phyloP scores from a whole-genome alignment of 2,888 invertebrate species.

The Trissolcus japonicus region DNA sequence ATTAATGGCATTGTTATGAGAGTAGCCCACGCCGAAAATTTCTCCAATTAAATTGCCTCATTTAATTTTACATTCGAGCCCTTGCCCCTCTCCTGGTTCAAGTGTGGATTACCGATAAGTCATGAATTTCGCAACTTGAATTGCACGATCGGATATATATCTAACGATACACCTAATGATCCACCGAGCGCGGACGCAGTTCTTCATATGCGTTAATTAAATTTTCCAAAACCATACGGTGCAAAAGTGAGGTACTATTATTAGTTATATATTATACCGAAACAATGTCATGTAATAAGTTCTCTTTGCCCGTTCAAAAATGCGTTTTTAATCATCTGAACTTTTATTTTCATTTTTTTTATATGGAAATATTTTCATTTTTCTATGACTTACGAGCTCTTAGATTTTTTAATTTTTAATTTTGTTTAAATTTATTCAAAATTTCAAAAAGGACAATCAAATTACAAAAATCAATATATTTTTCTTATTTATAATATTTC shows the following conservation, averaged over 20 bases:
- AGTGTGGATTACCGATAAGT: conserved; percentile 43
- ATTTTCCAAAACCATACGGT: conserved; percentile 29
- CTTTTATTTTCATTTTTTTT: too few relatives aligned
- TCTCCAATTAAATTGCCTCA: conserved; percentile 43
- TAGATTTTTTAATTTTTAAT: too few relatives aligned
- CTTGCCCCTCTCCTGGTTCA: conserved; percentile 6
- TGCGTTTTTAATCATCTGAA: too few relatives aligned
- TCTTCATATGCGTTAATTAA: conserved; percentile 47
- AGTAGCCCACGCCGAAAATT: conserved; percentile 37
- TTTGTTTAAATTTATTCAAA: too few relatives aligned
- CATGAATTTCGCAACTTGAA: conserved; percentile 38
- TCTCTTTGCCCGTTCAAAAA: not conserved
- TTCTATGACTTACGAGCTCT: too few relatives aligned
- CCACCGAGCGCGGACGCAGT: conserved; percentile 2
- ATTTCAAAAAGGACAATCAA: too few relatives aligned
- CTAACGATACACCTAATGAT: conserved; percentile 31
- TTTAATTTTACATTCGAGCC: conserved; percentile 44
- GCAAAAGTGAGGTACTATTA: conserved; percentile 11
- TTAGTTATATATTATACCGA: conserved; percentile 20
- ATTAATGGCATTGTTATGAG: conserved; percentile 38
- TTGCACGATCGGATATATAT: conserved; percentile 23
- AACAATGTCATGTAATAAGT: conserved; percentile 7
- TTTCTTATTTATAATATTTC: too few relatives aligned
- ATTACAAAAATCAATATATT: too few relatives aligned
- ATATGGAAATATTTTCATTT: too few relatives aligned